phyloP scores from a whole-genome alignment of 2,888 invertebrate genomes.

The Erebia palarica region DNA sequence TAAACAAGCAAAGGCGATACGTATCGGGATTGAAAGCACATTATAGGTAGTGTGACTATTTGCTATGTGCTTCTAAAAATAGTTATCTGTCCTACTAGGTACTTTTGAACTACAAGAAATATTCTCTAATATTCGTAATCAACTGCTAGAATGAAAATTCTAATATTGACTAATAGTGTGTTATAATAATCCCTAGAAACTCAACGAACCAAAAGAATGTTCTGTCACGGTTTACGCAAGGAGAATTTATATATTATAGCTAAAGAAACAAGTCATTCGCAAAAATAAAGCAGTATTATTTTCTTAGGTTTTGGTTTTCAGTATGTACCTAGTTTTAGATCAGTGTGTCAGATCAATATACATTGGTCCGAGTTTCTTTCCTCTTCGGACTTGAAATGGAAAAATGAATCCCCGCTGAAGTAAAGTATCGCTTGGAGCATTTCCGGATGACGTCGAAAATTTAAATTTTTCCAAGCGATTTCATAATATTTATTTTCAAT shows the following conservation, averaged over 20 bases:
- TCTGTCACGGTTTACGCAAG: too few species aligned
- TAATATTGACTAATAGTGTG: too few species aligned
- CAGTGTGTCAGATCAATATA: not conserved
- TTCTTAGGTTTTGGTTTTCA: not conserved
- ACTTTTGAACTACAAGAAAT: too few species aligned
- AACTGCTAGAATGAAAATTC: too few species aligned
- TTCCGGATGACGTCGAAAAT: not conserved
- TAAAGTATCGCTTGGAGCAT: not conserved
- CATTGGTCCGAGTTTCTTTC: not conserved
- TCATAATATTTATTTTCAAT: slow-evolving; percentile 16
- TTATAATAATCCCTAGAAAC: too few species aligned
- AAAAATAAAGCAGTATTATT: not conserved
- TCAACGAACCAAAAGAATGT: too few species aligned
- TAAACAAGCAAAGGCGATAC: slow-evolving; percentile 24
- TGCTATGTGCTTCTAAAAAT: not conserved
- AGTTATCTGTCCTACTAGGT: too few species aligned
- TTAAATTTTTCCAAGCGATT: slow-evolving; percentile 9
- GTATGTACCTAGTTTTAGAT: not conserved
- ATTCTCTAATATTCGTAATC: too few species aligned
- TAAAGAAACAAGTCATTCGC: not conserved
- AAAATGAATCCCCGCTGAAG: not conserved
- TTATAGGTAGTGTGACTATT: slow-evolving; percentile 15
- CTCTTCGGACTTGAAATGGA: not conserved
- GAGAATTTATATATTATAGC: not conserved
- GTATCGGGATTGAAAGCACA: slow-evolving; percentile 25